Evolutionary conservation across 2,888 invertebrate species (phyloP), one percentile per base, ranked within the genome.

Genomic region (Frankliniella fusca): DNA sequence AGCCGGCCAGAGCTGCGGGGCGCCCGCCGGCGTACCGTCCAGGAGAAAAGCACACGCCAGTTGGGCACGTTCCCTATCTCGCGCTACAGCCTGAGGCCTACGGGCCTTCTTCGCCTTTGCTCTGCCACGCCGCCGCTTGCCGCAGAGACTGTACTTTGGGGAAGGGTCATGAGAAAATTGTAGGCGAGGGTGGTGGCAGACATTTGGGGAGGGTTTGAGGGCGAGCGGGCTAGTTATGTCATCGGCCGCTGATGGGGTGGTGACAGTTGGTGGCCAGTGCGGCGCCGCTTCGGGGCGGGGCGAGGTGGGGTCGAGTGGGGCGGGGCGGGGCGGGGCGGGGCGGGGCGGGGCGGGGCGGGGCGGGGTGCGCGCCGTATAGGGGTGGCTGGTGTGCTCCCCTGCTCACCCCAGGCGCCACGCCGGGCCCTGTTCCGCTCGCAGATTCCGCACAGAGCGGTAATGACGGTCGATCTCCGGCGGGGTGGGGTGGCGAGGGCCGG

Each of bases 171-270:
- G 70, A 23, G 61, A 61, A 61, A 61, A 61, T 61, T 61, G 23
- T 27, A 76, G 70, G 70, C 27, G 70, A 76, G 70, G 70, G 70
- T 76, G 70, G 70, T 70, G 70, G 38, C 54, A n/a, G 70, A 27
- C 12, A 76, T 76, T 76, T 76, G 70, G 70, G 70, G 70, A 76
- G 70, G 38, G 38, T 38, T 38, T 38, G 38, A 5, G 38, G 38
- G 38, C 38, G 38, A 76, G 70, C 27, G 70, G 70, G 70, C 70
- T 76, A 76, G 70, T 76, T 76, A 76, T 76, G 70, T 76, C 70
- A 76, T 76, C 70, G 70, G 61, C 15, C 70, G 70, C 27, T 76
- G 70, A 76, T 76, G 70, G 70, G 70, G 70, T 76, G 70, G 70
- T 76, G 70, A 76, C 70, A 76, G 70, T 76, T 76, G 70, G 70